Evolutionary conservation across 2,113 vertebrate genomes (phyloP), one percentile per base, ranked within the genome.

Genomic region (Lampris megalopsis): DNA sequence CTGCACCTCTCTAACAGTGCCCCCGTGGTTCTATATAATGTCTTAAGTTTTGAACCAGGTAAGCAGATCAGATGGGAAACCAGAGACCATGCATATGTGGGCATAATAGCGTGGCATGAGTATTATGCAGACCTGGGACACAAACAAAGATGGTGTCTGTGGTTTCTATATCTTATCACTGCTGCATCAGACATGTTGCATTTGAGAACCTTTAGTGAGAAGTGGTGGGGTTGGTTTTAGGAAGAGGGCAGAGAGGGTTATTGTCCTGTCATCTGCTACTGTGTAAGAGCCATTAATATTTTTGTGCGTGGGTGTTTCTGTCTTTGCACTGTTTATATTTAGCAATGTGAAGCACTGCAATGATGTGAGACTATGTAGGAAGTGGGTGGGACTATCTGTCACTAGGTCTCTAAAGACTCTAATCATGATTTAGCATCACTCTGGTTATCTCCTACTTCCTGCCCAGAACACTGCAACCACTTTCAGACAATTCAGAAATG

Each of bases 71-170:
- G 84, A 64, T 48, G 56, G 71, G 65, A 71, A 77, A 68, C 86
- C 52, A 47, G 72, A 78, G 78, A 71, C 79, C 82, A 87, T 75
- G 86, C 50, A 50, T 83, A 87, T 82, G 88, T 90, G 88, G 90
- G 87, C 81, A 83, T 73, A 64, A 86, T 88, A 76, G 83, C 80
- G 85, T 88, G 88, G 86, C 75, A 70, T 75, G 68, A 65, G 79
- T 75, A 86, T 90, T 88, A 88, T 90, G 49, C 73, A 71, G 59
- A 56, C 75, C 75, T 80, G 81, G 85, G 78, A 68, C 48, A 47
- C 63, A 73, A 86, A 91, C 90, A 91, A 88, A 90, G 84, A 71
- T 36, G 62, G 79, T 84, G 84, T 86, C 82, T 90, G 87, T 88
- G 61, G 45, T 79, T 63, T 1, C 52, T 67, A 76, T 79, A 76